phyloP scores from a whole-genome alignment of 1,140 invertebrate species.

The Zaprionus capensis region DNA sequence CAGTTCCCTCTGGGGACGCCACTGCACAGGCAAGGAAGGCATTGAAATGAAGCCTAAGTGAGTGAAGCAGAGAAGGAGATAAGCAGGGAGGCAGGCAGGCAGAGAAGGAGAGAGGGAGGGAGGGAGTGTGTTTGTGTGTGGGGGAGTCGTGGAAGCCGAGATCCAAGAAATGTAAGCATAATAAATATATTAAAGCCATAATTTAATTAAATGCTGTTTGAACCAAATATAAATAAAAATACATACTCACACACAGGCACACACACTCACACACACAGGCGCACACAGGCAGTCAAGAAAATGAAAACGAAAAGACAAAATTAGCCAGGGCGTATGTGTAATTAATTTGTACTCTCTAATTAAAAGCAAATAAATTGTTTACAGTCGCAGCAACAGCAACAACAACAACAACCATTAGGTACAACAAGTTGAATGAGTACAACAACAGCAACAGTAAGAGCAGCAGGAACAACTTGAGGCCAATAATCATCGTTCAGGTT shows the following conservation, averaged over 20 bases:
- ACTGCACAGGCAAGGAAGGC: not conserved
- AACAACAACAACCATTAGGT: not conserved
- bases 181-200: conserved; percentile 44
- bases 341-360: conserved; percentile 54
- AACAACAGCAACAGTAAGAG: not conserved
- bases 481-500: conserved; percentile 34
- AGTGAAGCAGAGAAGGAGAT: not conserved
- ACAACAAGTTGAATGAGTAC: not conserved
- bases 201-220: conserved; percentile 41
- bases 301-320: conserved; percentile 8
- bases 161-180: conserved; percentile 22
- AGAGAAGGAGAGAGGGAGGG: not conserved
- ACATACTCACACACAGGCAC: not conserved
- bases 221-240: conserved; percentile 16
- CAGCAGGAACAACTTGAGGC: not conserved
- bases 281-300: not conserved
- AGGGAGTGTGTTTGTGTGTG: not conserved
- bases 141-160: not conserved
- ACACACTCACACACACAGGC: not conserved
- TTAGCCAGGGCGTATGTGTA: conserved; percentile 32
- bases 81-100: not conserved
- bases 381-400: conserved; percentile 11
- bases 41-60: conserved; percentile 19
- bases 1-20: conserved; percentile 11
- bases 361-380: conserved; percentile 64